These are phyloP conservation scores for Meganola albula DNA, from an alignment of 2,888 invertebrate species.

Conservation along the genomic window DNA sequence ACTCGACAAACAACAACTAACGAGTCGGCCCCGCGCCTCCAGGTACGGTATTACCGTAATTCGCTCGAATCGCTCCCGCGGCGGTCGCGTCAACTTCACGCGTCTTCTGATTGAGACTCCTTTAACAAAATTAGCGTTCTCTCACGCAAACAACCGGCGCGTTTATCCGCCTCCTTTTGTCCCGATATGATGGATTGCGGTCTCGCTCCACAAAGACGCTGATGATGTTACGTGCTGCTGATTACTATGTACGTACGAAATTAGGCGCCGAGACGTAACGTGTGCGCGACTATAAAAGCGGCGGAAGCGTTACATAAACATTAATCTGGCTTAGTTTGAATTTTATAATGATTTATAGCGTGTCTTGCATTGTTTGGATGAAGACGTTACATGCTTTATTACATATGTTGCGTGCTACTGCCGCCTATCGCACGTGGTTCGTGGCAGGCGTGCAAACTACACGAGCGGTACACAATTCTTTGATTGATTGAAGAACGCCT, in stretches of 20 bases:
- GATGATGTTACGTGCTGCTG: constrained; percentile 64
- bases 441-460: constrained; percentile 8
- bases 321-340: constrained; percentile 47
- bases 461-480: constrained; percentile 24
- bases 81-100: constrained; percentile 62
- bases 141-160: constrained; percentile 65
- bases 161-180: constrained; percentile 68
- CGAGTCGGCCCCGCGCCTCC: constrained; percentile 73
- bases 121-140: constrained; percentile 74
- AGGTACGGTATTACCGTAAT: constrained; percentile 65
- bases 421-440: not conserved
- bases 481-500: too few species aligned
- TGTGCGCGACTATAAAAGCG: constrained; percentile 37
- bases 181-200: constrained; percentile 74
- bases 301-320: constrained; percentile 53
- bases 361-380: constrained; percentile 37
- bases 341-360: constrained; percentile 62
- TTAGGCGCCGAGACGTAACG: constrained; percentile 50
- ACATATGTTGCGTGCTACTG: constrained; percentile 1
- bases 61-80: constrained; percentile 67
- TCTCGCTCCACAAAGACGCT: constrained; percentile 60
- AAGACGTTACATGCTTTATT: constrained; percentile 31
- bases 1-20: constrained; percentile 78
- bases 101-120: constrained; percentile 72
- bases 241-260: constrained; percentile 63